Evolutionary conservation across 2,113 vertebrate genomes (phyloP).

Genomic region (Meriones unguiculatus): DNA sequence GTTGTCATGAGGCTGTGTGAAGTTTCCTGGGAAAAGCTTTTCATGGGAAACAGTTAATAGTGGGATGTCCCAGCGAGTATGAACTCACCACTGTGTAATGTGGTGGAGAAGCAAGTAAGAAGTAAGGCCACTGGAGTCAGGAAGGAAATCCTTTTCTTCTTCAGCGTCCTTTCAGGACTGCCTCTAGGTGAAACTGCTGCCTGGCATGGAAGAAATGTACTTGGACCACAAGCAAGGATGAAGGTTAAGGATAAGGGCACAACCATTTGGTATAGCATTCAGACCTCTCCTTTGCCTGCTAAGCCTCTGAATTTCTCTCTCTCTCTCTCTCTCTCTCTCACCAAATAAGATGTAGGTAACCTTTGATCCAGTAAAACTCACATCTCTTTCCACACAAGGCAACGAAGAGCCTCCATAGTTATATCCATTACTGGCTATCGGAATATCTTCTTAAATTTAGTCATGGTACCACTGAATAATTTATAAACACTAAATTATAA

Average conservation of each 20-base stretch:
- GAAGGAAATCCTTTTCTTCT: not conserved
- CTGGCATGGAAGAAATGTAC: not conserved
- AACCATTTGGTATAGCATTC: not conserved
- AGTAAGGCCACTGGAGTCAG: not conserved
- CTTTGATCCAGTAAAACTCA: not conserved
- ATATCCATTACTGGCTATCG: not conserved
- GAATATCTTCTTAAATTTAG: conserved; percentile 21
- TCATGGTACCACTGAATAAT: not conserved
- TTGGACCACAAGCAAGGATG: not conserved
- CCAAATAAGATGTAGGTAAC: not conserved
- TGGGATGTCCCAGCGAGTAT: not conserved
- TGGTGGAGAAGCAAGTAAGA: not conserved
- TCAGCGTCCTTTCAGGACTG: not conserved
- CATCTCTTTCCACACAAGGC: not conserved
- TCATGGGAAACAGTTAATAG: not conserved
- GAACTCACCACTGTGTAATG: too few species aligned
- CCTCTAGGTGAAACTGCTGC: not conserved
- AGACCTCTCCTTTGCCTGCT: not conserved
- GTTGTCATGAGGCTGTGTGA: not conserved
- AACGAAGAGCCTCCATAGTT: not conserved
- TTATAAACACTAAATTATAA: conserved; percentile 14
- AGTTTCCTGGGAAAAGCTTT: not conserved
- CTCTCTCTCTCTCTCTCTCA: not conserved
- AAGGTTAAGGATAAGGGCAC: not conserved
- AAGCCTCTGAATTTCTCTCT: not conserved